Percentiles rank a stretch among this genome's conserved stretches.
Conservation (phyloP, 1,140 invertebrate genomes). For the Pogonognathellus flavescens region DNA sequence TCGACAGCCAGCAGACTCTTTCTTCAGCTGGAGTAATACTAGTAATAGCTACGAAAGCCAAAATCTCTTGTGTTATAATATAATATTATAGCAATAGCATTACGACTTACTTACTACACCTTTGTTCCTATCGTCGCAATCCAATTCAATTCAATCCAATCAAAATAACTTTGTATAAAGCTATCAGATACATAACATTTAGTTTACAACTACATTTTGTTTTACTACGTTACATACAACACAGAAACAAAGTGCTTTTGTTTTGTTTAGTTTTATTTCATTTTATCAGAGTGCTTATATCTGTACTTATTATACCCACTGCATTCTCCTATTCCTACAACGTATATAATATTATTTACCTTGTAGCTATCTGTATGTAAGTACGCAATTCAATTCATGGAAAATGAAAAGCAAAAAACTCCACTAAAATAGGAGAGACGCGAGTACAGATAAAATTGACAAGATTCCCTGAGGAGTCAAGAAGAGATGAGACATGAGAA, state of each 20-base stretch:
- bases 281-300: too few species aligned
- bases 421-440: slow-evolving; percentile 32
- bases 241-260: slow-evolving; percentile 21
- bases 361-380: too few species aligned
- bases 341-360: too few species aligned
- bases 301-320: too few species aligned
- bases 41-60: not conserved
- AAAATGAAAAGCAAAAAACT: slow-evolving; percentile 34
- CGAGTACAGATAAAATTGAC: slow-evolving; percentile 32
- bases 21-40: not conserved
- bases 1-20: not conserved
- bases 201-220: slow-evolving; percentile 45
- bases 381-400: not conserved
- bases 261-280: not conserved
- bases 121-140: not conserved
- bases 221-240: slow-evolving; percentile 26
- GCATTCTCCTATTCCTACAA: too few species aligned
- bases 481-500: slow-evolving; percentile 39
- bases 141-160: slow-evolving; percentile 27
- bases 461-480: slow-evolving; percentile 26
- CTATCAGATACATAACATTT: slow-evolving; percentile 28
- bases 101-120: not conserved
- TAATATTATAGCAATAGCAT: not conserved
- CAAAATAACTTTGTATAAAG: slow-evolving; percentile 36
- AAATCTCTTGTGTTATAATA: not conserved